A percentile compares a stretch with the other conserved stretches of the same genome.
Evolutionary conservation across 2,888 invertebrate genomes (phyloP).

Genomic region (Patella caerulea): DNA sequence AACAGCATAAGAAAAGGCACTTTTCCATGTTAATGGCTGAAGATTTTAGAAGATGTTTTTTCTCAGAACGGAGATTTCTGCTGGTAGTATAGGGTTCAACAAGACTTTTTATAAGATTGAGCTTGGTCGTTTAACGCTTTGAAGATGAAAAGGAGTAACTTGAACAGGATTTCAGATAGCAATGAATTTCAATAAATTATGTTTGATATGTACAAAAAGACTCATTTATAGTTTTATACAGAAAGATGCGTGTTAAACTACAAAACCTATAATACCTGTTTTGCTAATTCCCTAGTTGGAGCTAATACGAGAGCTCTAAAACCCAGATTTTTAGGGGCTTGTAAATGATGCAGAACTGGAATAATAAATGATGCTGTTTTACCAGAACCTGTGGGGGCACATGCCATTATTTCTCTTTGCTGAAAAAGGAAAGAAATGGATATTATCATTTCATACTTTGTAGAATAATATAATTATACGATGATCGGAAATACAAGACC

Average conservation of each 20-base stretch:
- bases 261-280: slow-evolving; percentile 79
- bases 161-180: too few relatives aligned
- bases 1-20: too few relatives aligned
- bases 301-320: slow-evolving; percentile 87
- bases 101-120: too few relatives aligned
- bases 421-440: slow-evolving; percentile 32
- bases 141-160: too few relatives aligned
- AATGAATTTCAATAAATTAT: too few relatives aligned
- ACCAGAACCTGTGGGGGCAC: slow-evolving; percentile 97
- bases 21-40: too few relatives aligned
- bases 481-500: too few relatives aligned
- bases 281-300: slow-evolving; percentile 94
- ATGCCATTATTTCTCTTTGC: slow-evolving; percentile 88
- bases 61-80: too few relatives aligned
- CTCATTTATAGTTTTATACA: neutral
- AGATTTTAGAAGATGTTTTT: too few relatives aligned
- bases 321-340: slow-evolving; percentile 80
- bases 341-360: slow-evolving; percentile 86
- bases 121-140: too few relatives aligned
- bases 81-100: too few relatives aligned
- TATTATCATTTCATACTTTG: neutral
- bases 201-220: neutral
- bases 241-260: neutral
- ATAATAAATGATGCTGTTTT: slow-evolving; percentile 95
- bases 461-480: neutral